Base-by-base conservation (phyloP, 2,113 vertebrate genomes). In the Spea multiplicata region DNA sequence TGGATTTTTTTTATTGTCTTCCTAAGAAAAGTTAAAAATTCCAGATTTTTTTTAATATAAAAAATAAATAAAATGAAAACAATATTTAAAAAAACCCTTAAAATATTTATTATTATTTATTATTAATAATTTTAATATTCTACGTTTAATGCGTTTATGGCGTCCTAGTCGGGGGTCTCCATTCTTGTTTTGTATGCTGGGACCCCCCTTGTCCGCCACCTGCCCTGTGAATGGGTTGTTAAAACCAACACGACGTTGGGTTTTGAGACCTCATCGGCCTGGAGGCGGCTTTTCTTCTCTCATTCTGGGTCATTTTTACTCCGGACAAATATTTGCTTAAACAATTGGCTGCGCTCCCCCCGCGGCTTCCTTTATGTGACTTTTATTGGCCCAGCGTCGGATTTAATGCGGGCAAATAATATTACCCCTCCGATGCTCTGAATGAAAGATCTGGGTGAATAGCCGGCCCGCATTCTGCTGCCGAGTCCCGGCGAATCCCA, bases 351-450 rank as follows among this genome's bases (percentile, higher is more conserved):
- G 45, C 50, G 55, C 69, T 68, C 53, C 55, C 74, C 66, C 17
- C 50, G 17, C 53, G 3, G 14, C 55, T 8, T 45, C 53, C 66
- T 69, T 76, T 76, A 66, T 76, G n/a, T 44, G 44, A 30, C 74
- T 76, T 76, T 76, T 69, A 69, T 59, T 76, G 66, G 66, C 65
- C 62, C 73, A 52, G 62, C 12, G 17, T 46, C 68, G 5, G 61
- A 64, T 44, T 76, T 69, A 76, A 76, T 76, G 74, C 69, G 65
- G 52, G 74, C 74, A 76, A 76, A 76, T 30, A 30, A 30, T 76
- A 76, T 76, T 30, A 6, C 64, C 30, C 12, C 50, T 45, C 10
- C 30, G 74, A 76, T 5, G 74, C 64, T 68, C 6, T 57, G 74
- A 76, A 68, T 76, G n/a, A 67, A 68, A 50, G 53, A 4, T 48